These are phyloP conservation scores for Threskiornis aethiopicus DNA, from an alignment of 2,797 vertebrate species.

Conservation along the genomic window DNA sequence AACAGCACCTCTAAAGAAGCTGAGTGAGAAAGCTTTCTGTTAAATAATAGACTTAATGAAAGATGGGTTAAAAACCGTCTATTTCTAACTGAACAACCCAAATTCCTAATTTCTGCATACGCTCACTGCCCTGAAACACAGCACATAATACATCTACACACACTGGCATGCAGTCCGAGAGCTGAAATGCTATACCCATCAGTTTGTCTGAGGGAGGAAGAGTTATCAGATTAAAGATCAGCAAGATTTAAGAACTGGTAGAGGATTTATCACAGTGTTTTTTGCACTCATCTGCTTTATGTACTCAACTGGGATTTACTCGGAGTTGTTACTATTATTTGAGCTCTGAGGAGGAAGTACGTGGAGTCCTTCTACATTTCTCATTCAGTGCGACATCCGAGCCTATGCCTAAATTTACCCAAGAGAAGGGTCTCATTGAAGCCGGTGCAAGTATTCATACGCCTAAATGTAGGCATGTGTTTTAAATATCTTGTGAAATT, in stretches of 20 bases:
- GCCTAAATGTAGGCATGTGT: not conserved
- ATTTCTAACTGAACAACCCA: not conserved
- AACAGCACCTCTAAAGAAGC: not conserved
- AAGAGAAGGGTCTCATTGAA: not conserved
- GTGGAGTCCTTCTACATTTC: not conserved
- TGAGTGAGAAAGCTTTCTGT: not conserved
- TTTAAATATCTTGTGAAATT: conserved; percentile 42
- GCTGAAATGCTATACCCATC: not conserved
- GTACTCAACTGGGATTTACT: not conserved
- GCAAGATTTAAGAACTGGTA: conserved; percentile 10
- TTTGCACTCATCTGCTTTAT: conserved; percentile 12
- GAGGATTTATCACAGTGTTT: not conserved
- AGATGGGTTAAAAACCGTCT: not conserved
- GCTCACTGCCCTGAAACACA: not conserved
- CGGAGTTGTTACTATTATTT: not conserved
- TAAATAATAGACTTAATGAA: not conserved
- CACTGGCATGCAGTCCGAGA: not conserved
- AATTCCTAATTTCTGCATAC: not conserved
- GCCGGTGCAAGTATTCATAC: not conserved
- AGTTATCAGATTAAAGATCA: conserved; percentile 15
- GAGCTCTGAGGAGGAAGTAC: not conserved
- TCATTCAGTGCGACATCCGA: not conserved
- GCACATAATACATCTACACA: not conserved
- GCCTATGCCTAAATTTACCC: not conserved
- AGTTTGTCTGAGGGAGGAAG: not conserved